These are phyloP conservation scores for Serranus cabrilla DNA, from an alignment of 2,797 vertebrate species.

Conservation along the genomic window DNA sequence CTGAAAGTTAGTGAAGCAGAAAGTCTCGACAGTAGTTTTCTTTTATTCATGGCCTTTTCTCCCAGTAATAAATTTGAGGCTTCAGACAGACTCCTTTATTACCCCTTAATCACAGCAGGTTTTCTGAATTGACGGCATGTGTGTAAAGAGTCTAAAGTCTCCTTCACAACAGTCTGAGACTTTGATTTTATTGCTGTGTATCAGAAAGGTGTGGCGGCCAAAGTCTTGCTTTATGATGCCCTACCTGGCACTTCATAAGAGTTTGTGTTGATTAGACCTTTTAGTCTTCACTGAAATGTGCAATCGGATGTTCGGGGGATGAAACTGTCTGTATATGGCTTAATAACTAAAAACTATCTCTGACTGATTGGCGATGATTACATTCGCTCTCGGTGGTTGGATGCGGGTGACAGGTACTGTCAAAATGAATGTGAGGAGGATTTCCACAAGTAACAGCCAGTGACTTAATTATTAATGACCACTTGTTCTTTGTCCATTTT, in stretches of 20 bases:
- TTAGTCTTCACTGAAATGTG: constrained; percentile 43
- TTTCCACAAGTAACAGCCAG: constrained; percentile 61
- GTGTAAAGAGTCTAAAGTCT: constrained; percentile 26
- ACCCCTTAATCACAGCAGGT: neutral
- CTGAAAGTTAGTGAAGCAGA: constrained; percentile 1
- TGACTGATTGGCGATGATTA: constrained; percentile 19
- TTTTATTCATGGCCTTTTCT: neutral
- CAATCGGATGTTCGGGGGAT: constrained; percentile 15
- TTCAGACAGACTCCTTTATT: neutral
- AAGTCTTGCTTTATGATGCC: constrained; percentile 73
- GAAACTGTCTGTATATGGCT: constrained; percentile 6
- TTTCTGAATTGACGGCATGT: neutral
- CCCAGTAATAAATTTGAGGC: neutral
- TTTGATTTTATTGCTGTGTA: constrained; percentile 64
- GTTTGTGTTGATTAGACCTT: constrained; percentile 27
- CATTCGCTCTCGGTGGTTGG: constrained; percentile 29
- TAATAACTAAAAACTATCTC: neutral
- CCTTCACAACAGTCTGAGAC: constrained; percentile 36
- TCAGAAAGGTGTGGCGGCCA: constrained; percentile 60
- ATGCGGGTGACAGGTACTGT: constrained; percentile 60
- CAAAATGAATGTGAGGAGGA: constrained; percentile 80
- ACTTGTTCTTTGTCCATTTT: constrained; percentile 57
- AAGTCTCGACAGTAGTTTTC: neutral
- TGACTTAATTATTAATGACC: constrained; percentile 64
- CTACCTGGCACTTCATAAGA: constrained; percentile 23